Percentiles rank a stretch among this genome's conserved stretches.
Evolutionary conservation across 2,888 invertebrate species (phyloP).

Genomic region (Euplexia lucipara): DNA sequence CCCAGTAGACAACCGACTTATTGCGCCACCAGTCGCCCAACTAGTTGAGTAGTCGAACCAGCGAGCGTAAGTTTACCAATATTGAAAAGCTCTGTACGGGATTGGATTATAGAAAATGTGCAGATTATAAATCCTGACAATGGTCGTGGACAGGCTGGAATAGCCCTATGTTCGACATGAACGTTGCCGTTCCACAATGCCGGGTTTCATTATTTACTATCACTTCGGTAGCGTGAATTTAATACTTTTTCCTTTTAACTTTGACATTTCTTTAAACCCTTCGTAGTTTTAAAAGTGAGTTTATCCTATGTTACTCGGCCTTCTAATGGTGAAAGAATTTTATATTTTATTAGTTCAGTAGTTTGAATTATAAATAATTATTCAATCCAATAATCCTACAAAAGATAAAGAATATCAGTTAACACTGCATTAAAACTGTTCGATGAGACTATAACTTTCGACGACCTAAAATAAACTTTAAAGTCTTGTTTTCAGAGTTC

Average conservation of each 20-base stretch:
- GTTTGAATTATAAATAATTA: neutral
- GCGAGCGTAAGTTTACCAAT: neutral
- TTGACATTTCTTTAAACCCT: no score
- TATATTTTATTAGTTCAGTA: no score
- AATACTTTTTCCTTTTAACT: no score
- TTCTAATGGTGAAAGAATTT: neutral
- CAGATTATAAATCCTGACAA: neutral
- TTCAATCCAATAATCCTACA: neutral
- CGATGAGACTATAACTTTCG: neutral
- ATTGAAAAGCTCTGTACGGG: neutral
- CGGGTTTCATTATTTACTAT: no score
- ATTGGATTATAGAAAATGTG: neutral
- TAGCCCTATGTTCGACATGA: no score
- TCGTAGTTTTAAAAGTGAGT: no score
- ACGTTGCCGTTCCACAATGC: no score
- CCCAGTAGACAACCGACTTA: neutral
- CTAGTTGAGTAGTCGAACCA: neutral
- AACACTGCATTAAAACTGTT: neutral
- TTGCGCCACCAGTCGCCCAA: neutral
- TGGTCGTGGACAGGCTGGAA: no score
- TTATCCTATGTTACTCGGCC: neutral
- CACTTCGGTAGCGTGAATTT: no score
- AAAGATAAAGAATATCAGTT: neutral
- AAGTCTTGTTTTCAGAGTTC: neutral
- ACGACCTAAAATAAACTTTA: conserved; percentile 12